Percentiles rank a stretch among this genome's conserved stretches.
Conservation (phyloP, 2,797 vertebrate genomes). For the Falco cherrug region DNA sequence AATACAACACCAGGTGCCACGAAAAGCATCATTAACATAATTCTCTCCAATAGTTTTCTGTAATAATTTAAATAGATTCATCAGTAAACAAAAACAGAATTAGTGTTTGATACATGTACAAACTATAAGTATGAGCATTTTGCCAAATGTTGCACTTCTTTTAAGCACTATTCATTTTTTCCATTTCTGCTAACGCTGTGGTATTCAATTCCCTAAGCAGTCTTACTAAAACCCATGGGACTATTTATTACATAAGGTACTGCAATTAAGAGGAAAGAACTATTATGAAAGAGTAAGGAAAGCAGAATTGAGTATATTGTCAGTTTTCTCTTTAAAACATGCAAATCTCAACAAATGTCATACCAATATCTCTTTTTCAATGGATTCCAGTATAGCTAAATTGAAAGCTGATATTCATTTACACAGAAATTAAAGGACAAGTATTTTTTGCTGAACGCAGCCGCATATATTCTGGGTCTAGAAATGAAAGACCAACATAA, state of each 20-base stretch:
- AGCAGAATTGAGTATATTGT: not conserved
- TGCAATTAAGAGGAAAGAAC: not conserved
- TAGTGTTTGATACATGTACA: not conserved
- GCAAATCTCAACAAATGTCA: not conserved
- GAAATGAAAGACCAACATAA: not conserved
- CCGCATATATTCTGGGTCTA: not conserved
- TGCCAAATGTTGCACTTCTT: not conserved
- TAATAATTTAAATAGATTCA: not conserved
- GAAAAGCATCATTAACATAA: not conserved
- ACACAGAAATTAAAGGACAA: not conserved
- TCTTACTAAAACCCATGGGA: not conserved
- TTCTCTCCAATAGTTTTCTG: not conserved
- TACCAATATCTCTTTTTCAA: not conserved
- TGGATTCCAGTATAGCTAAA: not conserved
- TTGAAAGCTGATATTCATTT: not conserved
- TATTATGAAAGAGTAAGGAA: not conserved
- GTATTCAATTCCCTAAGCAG: not conserved
- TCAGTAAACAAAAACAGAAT: not conserved
- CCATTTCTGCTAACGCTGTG: not conserved
- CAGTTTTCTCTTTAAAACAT: not conserved
- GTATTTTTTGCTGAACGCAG: not conserved
- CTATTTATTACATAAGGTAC: not conserved
- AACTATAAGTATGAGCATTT: not conserved
- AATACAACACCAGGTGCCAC: not conserved
- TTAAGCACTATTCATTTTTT: slow-evolving; percentile 14